These are phyloP conservation scores for Colius striatus DNA, from an alignment of 2,113 vertebrate species.

Conservation along the genomic window DNA sequence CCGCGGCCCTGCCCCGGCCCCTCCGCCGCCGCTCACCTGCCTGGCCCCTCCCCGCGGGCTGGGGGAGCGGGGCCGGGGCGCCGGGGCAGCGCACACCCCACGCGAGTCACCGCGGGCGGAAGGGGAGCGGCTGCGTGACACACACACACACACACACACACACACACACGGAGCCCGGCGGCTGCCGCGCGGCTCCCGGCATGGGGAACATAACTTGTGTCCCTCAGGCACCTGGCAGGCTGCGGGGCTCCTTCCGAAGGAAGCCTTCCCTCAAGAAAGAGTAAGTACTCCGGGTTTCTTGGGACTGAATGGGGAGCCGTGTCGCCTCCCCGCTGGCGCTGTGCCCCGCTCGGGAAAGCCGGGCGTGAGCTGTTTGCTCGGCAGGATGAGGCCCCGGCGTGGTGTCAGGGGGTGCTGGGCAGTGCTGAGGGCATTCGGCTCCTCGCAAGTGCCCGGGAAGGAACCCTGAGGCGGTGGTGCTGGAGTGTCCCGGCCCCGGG, in stretches of 20 bases:
- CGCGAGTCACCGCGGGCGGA: background rate
- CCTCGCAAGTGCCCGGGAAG: rapidly evolving
- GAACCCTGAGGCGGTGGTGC: background rate
- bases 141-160: background rate
- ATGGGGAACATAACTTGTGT: constrained; percentile 82
- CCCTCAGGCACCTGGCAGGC: constrained; percentile 69
- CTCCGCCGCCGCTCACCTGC: too few relatives aligned
- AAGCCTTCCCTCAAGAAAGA: constrained; percentile 77
- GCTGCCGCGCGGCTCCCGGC: background rate
- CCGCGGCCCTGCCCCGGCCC: too few relatives aligned
- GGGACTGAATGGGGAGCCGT: rapidly evolving
- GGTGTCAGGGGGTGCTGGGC: background rate
- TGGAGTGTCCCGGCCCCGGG: background rate
- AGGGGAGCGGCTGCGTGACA: too few relatives aligned
- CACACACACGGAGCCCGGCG: background rate
- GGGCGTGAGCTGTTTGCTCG: rapidly evolving
- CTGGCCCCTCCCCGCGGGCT: too few relatives aligned
- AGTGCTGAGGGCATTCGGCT: rapidly evolving
- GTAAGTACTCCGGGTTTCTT: constrained; percentile 29
- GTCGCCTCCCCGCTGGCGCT: background rate
- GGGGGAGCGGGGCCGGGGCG: too few relatives aligned
- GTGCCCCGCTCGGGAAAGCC: background rate
- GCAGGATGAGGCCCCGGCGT: rapidly evolving
- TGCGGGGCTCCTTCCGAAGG: constrained; percentile 77
- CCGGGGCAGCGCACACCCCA: too few relatives aligned